Evolutionary conservation across 1,140 invertebrate genomes (phyloP).

Genomic region (Heliconius himera): DNA sequence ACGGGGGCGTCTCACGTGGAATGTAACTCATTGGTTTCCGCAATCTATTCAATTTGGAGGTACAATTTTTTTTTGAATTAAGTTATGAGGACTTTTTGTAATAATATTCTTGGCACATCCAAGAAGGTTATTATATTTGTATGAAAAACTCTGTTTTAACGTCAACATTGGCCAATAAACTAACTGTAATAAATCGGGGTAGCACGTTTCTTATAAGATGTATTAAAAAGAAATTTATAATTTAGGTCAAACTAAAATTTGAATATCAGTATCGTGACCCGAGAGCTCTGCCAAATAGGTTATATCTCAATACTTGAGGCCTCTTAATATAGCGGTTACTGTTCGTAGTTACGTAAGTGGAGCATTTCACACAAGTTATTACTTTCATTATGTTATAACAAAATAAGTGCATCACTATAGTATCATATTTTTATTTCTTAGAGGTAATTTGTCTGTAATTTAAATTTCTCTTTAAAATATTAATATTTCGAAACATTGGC

Average conservation of each 20-base stretch:
- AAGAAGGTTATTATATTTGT: background rate
- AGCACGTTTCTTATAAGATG: background rate
- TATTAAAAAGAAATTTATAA: slow-evolving; percentile 10
- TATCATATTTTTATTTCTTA: too few relatives aligned
- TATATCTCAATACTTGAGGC: slow-evolving; percentile 7
- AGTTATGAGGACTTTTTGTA: background rate
- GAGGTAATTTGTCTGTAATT: too few relatives aligned
- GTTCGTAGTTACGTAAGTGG: background rate
- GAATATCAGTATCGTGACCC: slow-evolving; percentile 7
- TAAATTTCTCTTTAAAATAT: background rate
- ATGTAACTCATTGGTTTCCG: background rate
- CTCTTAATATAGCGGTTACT: slow-evolving; percentile 3
- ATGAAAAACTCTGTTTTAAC: background rate
- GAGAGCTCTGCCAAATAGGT: slow-evolving; percentile 10
- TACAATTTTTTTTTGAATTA: background rate
- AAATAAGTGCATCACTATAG: background rate
- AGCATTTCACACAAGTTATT: background rate
- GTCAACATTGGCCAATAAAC: background rate
- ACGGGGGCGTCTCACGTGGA: background rate
- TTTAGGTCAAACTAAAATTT: slow-evolving; percentile 5
- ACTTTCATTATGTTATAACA: background rate
- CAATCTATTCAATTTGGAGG: background rate
- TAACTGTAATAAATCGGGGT: background rate
- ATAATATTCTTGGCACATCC: background rate
- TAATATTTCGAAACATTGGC: background rate